Percentiles rank a stretch among this genome's conserved stretches.
These are phyloP conservation scores for Bubo scandiacus DNA, from an alignment of 2,113 vertebrate genomes.

Conservation along the genomic window DNA sequence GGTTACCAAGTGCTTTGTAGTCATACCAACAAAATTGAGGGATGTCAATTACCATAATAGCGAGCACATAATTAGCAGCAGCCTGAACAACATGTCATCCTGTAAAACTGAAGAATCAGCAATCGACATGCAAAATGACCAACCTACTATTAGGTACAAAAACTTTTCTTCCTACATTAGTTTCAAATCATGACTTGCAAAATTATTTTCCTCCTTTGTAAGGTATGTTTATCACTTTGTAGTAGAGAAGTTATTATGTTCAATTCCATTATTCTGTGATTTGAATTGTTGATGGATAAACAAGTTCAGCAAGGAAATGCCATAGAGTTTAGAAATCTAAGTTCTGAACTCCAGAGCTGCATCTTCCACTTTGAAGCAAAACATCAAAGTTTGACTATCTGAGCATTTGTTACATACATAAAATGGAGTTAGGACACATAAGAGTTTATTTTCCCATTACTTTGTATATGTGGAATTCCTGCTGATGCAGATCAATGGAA, in stretches of 20 bases:
- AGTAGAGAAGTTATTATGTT: neutral
- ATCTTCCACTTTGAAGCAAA: accelerated
- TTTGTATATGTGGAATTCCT: neutral
- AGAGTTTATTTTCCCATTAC: neutral
- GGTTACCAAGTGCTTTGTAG: neutral
- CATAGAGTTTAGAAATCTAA: neutral
- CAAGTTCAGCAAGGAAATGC: neutral
- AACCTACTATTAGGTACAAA: neutral
- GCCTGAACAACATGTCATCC: neutral
- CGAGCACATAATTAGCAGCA: constrained; percentile 24
- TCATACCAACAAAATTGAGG: constrained; percentile 35
- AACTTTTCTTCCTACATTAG: neutral
- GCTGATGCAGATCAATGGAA: neutral
- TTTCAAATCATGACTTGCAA: neutral
- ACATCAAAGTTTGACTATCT: neutral
- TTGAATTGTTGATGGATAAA: neutral
- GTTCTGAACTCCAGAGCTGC: neutral
- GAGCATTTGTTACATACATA: neutral
- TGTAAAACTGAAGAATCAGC: constrained; percentile 19
- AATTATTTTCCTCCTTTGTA: neutral
- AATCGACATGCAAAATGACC: constrained; percentile 6
- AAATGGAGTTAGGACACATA: neutral
- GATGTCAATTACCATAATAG: constrained; percentile 16
- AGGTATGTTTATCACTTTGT: neutral
- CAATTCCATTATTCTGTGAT: neutral